phyloP scores from a whole-genome alignment of 2,113 vertebrate species.

The Todiramphus saurophagus region DNA sequence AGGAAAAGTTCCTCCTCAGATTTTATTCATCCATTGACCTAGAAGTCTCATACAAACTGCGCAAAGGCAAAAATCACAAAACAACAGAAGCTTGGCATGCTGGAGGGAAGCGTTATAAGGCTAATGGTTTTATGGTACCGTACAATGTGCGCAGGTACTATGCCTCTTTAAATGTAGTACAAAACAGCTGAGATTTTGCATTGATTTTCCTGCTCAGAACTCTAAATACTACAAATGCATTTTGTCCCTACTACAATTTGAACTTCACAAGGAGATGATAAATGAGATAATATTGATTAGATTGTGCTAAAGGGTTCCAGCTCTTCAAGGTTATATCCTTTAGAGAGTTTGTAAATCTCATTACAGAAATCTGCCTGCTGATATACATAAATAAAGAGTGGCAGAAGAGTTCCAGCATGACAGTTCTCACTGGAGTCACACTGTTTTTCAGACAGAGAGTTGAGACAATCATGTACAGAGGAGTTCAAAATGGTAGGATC shows the following conservation, averaged over 20 bases:
- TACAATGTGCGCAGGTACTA: neutral
- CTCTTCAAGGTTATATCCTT: constrained; percentile 64
- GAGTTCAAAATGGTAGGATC: neutral
- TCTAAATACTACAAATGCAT: constrained; percentile 46
- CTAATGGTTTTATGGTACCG: neutral
- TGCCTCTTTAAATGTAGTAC: neutral
- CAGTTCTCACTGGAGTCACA: neutral
- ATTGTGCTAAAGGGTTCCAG: constrained; percentile 36
- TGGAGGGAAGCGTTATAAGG: neutral
- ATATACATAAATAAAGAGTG: constrained; percentile 57
- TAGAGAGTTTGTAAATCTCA: constrained; percentile 56
- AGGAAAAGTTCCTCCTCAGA: neutral
- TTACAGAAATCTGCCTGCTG: constrained; percentile 64
- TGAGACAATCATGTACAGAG: neutral
- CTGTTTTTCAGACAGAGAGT: constrained; percentile 24
- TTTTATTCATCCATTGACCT: neutral
- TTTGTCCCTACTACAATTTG: constrained; percentile 2
- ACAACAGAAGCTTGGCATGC: neutral
- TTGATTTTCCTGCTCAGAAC: constrained; percentile 8
- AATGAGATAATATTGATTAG: constrained; percentile 63
- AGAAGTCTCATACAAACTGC: neutral
- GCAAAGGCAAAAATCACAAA: neutral
- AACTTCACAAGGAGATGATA: constrained; percentile 60
- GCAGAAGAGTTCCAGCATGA: constrained; percentile 24
- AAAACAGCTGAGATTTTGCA: neutral